A percentile compares a stretch with the other conserved stretches of the same genome.
phyloP scores from a whole-genome alignment of 2,888 invertebrate genomes.

The Philopedon plagiatum region DNA sequence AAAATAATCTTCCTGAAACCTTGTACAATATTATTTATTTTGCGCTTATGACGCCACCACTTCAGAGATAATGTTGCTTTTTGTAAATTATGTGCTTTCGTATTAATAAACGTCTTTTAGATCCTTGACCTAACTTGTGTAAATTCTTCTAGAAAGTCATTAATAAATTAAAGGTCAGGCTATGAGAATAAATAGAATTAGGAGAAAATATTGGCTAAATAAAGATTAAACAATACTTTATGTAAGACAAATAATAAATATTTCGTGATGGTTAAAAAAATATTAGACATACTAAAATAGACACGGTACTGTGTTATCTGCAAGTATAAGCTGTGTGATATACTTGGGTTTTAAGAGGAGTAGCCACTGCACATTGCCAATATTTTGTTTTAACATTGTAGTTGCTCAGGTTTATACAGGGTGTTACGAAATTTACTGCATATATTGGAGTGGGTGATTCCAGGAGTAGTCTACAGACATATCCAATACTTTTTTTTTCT shows the following conservation, averaged over 20 bases:
- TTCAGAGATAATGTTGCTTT: slow-evolving; percentile 1
- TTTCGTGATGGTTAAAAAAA: too few species aligned
- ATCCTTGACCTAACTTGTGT: slow-evolving; percentile 4
- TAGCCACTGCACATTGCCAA: too few species aligned
- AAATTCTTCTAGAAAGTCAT: slow-evolving; percentile 1
- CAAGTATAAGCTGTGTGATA: too few species aligned
- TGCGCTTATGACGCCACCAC: not conserved
- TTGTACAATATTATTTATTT: slow-evolving; percentile 1
- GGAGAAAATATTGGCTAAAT: not conserved
- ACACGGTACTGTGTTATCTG: too few species aligned
- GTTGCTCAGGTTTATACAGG: too few species aligned
- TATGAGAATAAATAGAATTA: not conserved
- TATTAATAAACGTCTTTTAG: not conserved
- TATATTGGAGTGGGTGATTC: too few species aligned
- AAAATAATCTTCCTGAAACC: slow-evolving; percentile 12
- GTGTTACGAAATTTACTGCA: too few species aligned
- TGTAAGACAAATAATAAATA: not conserved
- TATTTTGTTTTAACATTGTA: too few species aligned
- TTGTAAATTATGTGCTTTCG: not conserved
- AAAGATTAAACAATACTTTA: not conserved
- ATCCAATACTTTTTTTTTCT: too few species aligned
- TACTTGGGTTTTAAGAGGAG: too few species aligned
- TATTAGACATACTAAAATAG: too few species aligned
- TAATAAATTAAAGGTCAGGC: slow-evolving; percentile 8
- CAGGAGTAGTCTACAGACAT: too few species aligned